These are phyloP conservation scores for Drosophila gaucha DNA, from an alignment of 2,888 invertebrate genomes.

Conservation along the genomic window DNA sequence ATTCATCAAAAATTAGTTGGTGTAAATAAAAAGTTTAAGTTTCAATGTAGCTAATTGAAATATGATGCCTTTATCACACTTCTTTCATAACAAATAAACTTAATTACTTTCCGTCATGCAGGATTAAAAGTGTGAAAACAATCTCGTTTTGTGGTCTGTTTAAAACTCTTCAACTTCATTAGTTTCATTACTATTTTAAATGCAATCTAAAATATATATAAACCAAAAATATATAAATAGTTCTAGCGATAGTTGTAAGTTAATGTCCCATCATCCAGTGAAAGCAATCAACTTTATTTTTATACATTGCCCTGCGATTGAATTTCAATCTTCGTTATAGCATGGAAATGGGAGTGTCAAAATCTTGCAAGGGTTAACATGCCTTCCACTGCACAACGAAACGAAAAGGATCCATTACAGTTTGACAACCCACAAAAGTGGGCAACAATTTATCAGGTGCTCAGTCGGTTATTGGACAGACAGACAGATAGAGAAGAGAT, in stretches of 20 bases:
- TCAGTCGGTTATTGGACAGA: constrained; percentile 29
- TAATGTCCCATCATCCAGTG: too few species aligned
- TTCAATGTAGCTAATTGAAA: constrained; percentile 8
- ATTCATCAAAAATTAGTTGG: constrained; percentile 19
- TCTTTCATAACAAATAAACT: not conserved
- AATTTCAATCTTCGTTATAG: not conserved
- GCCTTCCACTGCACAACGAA: not conserved
- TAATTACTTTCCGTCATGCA: not conserved
- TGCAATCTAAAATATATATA: too few species aligned
- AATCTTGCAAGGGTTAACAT: not conserved
- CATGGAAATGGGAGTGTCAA: not conserved
- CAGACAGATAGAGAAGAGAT: constrained; percentile 21
- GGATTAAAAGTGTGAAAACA: not conserved
- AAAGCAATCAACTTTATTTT: not conserved
- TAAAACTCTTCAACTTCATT: too few species aligned
- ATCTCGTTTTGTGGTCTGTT: not conserved
- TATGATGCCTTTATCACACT: not conserved
- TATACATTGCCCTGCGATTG: not conserved
- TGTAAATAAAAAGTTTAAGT: not conserved
- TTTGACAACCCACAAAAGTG: constrained; percentile 39
- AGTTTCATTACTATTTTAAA: too few species aligned
- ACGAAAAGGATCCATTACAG: constrained; percentile 25
- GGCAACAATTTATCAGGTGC: constrained; percentile 64
- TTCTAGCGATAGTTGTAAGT: too few species aligned
- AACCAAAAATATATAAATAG: too few species aligned